Evolutionary conservation across 2,888 invertebrate species (phyloP).

Genomic region (Dermolepida albohirtum): DNA sequence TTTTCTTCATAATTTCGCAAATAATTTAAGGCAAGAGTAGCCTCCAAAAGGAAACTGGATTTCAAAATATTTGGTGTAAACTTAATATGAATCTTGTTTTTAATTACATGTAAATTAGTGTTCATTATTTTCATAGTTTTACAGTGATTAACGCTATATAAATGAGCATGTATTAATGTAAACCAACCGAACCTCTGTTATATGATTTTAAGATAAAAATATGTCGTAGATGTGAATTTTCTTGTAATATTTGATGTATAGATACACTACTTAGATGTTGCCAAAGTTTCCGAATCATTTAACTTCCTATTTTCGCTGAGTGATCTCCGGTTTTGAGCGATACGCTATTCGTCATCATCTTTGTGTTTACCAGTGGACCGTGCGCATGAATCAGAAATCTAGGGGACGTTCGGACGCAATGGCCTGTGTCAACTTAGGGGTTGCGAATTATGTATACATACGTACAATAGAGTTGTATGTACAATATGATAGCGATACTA

Average conservation of each 20-base stretch:
- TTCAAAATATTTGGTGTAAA: no score
- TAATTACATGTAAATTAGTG: no score
- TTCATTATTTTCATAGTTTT: no score
- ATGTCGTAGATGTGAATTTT: no score
- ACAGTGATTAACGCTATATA: no score
- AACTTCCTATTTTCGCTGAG: conserved; percentile 56
- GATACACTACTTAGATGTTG: conserved; percentile 38
- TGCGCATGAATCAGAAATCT: conserved; percentile 50
- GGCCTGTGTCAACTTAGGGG: conserved; percentile 48
- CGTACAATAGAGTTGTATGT: not conserved
- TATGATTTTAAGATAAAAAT: no score
- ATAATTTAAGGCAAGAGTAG: no score
- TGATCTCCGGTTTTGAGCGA: conserved; percentile 50
- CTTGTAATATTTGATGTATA: not conserved
- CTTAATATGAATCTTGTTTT: no score
- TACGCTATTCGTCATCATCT: conserved; percentile 52
- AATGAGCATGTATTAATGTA: no score
- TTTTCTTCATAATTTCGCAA: no score
- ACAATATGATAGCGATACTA: not conserved
- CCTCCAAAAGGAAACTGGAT: no score
- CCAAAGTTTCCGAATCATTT: conserved; percentile 56
- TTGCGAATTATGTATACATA: conserved; percentile 41
- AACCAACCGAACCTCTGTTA: no score
- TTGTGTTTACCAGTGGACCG: conserved; percentile 50
- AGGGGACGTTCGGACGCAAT: conserved; percentile 48